Evolutionary conservation across 2,797 vertebrate genomes (phyloP).

Genomic region (Protosalanx chinensis): DNA sequence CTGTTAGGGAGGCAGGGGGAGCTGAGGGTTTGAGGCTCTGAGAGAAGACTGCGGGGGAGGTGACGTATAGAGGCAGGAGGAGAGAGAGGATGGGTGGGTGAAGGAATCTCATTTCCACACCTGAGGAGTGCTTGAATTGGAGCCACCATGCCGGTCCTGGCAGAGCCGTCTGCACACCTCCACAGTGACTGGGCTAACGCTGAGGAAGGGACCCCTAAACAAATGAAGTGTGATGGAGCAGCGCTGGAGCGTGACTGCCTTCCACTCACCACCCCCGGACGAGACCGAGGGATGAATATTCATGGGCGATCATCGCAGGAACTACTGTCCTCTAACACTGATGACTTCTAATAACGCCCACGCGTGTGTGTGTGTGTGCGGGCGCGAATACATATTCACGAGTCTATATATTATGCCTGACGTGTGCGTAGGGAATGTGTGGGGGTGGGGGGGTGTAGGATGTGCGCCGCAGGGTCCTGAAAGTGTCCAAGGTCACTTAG

Average conservation of each 20-base stretch:
- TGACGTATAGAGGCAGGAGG: neutral
- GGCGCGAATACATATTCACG: neutral
- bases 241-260: slow-evolving; percentile 40
- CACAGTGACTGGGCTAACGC: slow-evolving; percentile 12
- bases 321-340: slow-evolving; percentile 46
- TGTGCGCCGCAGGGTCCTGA: neutral
- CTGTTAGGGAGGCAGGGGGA: neutral
- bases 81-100: neutral
- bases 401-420: neutral
- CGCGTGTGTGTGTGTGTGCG: neutral
- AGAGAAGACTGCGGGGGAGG: too few relatives aligned
- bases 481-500: neutral
- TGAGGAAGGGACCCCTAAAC: slow-evolving; percentile 30
- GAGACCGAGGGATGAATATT: slow-evolving; percentile 53
- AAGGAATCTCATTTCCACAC: neutral
- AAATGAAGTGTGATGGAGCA: slow-evolving; percentile 48
- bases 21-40: too few relatives aligned
- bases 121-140: slow-evolving; percentile 14
- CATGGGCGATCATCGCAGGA: slow-evolving; percentile 41
- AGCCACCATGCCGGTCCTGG: neutral
- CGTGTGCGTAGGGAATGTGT: neutral
- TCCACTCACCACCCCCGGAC: slow-evolving; percentile 35
- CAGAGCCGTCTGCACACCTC: neutral
- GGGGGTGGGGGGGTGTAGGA: too few relatives aligned
- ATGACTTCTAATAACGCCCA: slow-evolving; percentile 39